Evolutionary conservation across 1,140 invertebrate species (phyloP).

Genomic region (Cydia fagiglandana): DNA sequence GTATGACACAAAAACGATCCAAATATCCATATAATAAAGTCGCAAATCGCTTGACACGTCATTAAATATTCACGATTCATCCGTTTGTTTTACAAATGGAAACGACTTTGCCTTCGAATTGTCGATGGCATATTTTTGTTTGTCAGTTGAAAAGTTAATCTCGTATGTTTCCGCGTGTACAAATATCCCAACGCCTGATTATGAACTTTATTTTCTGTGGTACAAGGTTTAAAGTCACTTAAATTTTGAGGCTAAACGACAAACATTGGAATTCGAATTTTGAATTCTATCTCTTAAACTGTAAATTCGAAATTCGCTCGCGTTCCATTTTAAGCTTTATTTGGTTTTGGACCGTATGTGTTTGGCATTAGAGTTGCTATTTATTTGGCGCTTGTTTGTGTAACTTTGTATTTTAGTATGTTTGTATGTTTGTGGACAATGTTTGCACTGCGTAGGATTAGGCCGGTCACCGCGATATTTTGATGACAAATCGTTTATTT

Average conservation of each 20-base stretch:
- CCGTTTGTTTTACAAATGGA: constrained; percentile 31
- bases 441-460: constrained; percentile 5
- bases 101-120: constrained; percentile 16
- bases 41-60: not conserved
- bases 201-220: not conserved
- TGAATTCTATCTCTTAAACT: constrained; percentile 7
- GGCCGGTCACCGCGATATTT: not conserved
- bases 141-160: constrained; percentile 30
- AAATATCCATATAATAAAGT: not conserved
- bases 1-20: not conserved
- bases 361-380: constrained; percentile 15
- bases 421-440: constrained; percentile 10
- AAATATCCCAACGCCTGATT: not conserved
- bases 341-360: constrained; percentile 3
- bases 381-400: not conserved
- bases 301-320: not conserved
- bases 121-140: constrained; percentile 30
- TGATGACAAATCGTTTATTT: not conserved
- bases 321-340: not conserved
- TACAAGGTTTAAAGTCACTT: not conserved
- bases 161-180: not conserved
- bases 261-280: not conserved
- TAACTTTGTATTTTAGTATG: constrained; percentile 7
- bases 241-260: not conserved
- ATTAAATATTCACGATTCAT: constrained; percentile 27